A percentile compares a stretch with the other conserved stretches of the same genome.
Conservation (phyloP, 2,113 vertebrate species). For the Sinocyclocheilus anshuiensis region DNA sequence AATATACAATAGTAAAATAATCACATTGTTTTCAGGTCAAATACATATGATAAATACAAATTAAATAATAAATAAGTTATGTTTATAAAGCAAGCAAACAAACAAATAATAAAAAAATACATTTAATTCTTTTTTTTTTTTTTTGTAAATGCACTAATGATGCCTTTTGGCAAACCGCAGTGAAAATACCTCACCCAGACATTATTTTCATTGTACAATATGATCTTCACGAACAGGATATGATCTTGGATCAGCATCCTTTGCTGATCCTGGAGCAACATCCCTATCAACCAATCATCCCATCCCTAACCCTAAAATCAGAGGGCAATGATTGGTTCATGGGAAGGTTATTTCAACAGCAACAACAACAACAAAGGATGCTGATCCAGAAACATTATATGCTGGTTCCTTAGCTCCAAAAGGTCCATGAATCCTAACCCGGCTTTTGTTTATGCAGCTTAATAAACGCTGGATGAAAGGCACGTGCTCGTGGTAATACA, state of each 20-base stretch:
- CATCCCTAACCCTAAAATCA: background rate
- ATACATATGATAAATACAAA: background rate
- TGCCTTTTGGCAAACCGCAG: background rate
- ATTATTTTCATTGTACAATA: background rate
- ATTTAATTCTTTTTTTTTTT: background rate
- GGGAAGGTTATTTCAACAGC: background rate
- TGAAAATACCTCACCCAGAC: background rate
- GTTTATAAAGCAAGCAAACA: background rate
- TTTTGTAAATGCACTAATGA: background rate
- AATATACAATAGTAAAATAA: background rate
- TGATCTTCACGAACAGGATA: background rate
- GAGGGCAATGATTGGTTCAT: background rate
- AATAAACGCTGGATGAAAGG: background rate
- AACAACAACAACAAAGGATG: constrained; percentile 16
- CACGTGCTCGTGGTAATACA: constrained; percentile 25
- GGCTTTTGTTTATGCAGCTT: constrained; percentile 31
- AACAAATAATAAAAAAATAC: background rate
- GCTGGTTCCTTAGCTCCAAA: background rate
- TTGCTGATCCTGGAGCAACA: background rate
- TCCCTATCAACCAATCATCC: background rate
- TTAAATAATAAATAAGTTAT: background rate
- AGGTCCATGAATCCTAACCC: background rate
- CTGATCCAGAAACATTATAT: background rate
- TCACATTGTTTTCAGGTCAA: background rate
- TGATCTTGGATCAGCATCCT: background rate